Evolutionary conservation across 2,888 invertebrate genomes (phyloP), one percentile per base, ranked within the genome.

Genomic region (Cheilosia soror): DNA sequence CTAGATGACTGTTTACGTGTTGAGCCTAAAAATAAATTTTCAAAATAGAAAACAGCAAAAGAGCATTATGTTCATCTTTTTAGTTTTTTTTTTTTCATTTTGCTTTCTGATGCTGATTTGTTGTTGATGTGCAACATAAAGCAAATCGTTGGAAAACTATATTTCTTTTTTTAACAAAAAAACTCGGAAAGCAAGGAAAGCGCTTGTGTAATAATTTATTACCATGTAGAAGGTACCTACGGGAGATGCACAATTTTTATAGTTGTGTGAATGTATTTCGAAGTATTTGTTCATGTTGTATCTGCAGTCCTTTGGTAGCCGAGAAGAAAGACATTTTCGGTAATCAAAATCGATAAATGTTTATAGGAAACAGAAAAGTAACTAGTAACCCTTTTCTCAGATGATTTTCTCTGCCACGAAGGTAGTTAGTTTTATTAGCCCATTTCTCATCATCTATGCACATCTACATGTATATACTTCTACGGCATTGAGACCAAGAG

Each of bases 101-200:
- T 37, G 11, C 11, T 60, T 47, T 20, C 27, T 53, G 76, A 71
- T 76, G 76, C 51, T 71, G 51, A 51, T 51, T 51, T 51, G 51
- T 69, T 71, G 76, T 81, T 76, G 69, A 76, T 65, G 71, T 82
- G 81, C 81, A 82, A 58, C 81, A 75, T 69, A 69, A 63, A 78
- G 57, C 63, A 57, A 65, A 63, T 71, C 37, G 40, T 68, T 68
- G 27, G 42, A 42, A 60, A 13, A 62, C 31, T 69, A 69, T 49
- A 47, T 71, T 57, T 58, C 25, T 44, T 58, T 37, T 58, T 40
- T 44, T 11, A 31, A 13, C 51, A 66, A 51, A 49, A 51, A 65
- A 31, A 47, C 11, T 9, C 6, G 13, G 20, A 53, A 55, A 40
- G 20, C n/a, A 65, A 37, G 15, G 1, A 42, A 9, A 47, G 13